phyloP scores from a whole-genome alignment of 2,888 invertebrate species.

The Oasisia sp. region DNA sequence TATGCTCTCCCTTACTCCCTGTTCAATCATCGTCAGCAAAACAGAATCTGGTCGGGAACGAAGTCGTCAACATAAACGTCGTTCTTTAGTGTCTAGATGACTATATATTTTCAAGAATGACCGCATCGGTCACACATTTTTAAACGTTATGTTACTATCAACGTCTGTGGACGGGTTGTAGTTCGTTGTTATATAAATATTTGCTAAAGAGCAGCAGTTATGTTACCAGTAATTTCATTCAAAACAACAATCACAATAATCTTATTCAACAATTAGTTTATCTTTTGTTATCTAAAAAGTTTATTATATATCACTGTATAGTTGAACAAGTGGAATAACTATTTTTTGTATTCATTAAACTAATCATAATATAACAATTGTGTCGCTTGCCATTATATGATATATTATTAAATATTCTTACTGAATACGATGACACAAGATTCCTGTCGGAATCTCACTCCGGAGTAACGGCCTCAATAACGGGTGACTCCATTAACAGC shows the following conservation, averaged over 20 bases:
- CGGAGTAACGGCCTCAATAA: background rate
- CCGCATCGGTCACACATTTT: background rate
- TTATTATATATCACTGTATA: background rate
- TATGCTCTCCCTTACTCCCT: background rate
- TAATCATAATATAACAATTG: background rate
- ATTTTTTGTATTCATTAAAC: background rate
- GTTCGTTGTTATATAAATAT: background rate
- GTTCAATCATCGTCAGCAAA: background rate
- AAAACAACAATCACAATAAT: background rate
- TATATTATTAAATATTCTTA: background rate
- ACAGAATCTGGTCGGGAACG: background rate
- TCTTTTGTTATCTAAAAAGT: background rate
- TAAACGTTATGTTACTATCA: background rate
- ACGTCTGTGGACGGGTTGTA: background rate
- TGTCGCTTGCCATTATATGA: background rate
- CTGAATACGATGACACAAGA: background rate
- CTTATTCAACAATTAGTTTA: background rate
- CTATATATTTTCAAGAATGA: background rate
- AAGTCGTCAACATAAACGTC: background rate
- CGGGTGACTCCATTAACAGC: background rate
- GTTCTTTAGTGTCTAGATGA: background rate
- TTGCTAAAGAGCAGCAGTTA: background rate
- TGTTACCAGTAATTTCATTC: background rate
- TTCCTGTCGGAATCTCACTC: background rate
- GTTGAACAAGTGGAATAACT: background rate